phyloP scores from a whole-genome alignment of 2,797 vertebrate genomes.

The Scleropages formosus region DNA sequence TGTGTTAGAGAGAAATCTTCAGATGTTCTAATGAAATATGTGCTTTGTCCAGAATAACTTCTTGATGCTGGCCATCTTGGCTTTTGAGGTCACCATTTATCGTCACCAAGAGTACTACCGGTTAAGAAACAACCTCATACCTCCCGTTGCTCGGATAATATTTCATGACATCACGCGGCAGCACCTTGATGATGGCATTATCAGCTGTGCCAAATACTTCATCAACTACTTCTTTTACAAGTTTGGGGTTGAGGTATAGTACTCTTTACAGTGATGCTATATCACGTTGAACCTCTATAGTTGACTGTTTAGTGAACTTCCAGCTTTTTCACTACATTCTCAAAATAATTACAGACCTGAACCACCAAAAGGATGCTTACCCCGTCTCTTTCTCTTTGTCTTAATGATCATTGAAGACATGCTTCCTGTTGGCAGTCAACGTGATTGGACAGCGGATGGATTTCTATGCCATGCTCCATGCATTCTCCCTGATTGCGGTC shows the following conservation, averaged over 20 bases:
- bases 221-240: slow-evolving; percentile 99
- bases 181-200: slow-evolving; percentile 87
- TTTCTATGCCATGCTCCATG: slow-evolving; percentile 94
- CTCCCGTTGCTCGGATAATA: slow-evolving; percentile 87
- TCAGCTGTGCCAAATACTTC: slow-evolving; percentile 92
- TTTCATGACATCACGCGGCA: slow-evolving; percentile 92
- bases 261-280: not conserved
- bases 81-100: slow-evolving; percentile 94
- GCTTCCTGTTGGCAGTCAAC: slow-evolving; percentile 91
- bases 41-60: slow-evolving; percentile 80
- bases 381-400: not conserved
- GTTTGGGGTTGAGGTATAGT: slow-evolving; percentile 88
- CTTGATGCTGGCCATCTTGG: slow-evolving; percentile 88
- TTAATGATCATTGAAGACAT: slow-evolving; percentile 71
- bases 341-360: not conserved
- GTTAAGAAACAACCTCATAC: slow-evolving; percentile 83
- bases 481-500: slow-evolving; percentile 83
- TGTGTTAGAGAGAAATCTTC: no score
- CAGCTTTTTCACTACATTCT: not conserved
- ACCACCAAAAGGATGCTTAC: no score
- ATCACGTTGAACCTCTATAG: not conserved
- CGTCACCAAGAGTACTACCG: slow-evolving; percentile 92
- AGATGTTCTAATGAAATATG: no score
- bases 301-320: not conserved
- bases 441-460: slow-evolving; percentile 98